Conservation (phyloP, 1,140 invertebrate species). For the Cotesia typhae region DNA sequence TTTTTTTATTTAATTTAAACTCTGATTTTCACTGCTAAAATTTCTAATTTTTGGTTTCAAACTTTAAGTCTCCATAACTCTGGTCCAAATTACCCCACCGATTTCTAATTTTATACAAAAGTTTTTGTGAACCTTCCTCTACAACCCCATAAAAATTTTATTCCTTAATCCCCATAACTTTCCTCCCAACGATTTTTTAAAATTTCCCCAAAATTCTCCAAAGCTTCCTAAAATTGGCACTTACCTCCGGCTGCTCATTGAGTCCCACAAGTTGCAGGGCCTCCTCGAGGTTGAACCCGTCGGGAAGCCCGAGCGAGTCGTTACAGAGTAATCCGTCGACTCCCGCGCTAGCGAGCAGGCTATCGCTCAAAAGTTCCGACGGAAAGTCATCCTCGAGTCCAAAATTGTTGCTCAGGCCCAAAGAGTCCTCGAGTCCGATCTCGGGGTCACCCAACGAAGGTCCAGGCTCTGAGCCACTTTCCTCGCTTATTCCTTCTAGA, state of each 20-base stretch:
- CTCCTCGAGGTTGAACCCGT: constrained; percentile 77
- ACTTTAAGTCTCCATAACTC: no score
- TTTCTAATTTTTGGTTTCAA: not conserved
- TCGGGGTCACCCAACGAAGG: constrained; percentile 56
- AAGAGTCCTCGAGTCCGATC: constrained; percentile 57
- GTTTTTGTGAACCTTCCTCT: no score
- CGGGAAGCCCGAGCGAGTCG: constrained; percentile 61
- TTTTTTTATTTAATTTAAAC: not conserved
- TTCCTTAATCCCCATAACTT: no score
- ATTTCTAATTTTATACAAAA: no score
- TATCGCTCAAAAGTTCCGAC: constrained; percentile 55
- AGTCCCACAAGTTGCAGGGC: constrained; percentile 77
- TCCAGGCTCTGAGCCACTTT: constrained; percentile 51
- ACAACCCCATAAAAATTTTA: no score
- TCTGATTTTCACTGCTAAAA: not conserved
- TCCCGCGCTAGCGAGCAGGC: constrained; percentile 52
- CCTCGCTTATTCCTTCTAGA: constrained; percentile 33
- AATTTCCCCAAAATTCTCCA: no score
- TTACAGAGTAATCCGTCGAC: constrained; percentile 60
- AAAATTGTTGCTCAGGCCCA: constrained; percentile 56
- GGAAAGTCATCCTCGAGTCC: constrained; percentile 63
- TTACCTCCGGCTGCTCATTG: constrained; percentile 67
- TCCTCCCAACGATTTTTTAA: not conserved
- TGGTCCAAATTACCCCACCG: no score
- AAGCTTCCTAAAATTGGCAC: no score